Evolutionary conservation across 2,113 vertebrate species (phyloP).

Genomic region (Onychorhynchus coronatus): DNA sequence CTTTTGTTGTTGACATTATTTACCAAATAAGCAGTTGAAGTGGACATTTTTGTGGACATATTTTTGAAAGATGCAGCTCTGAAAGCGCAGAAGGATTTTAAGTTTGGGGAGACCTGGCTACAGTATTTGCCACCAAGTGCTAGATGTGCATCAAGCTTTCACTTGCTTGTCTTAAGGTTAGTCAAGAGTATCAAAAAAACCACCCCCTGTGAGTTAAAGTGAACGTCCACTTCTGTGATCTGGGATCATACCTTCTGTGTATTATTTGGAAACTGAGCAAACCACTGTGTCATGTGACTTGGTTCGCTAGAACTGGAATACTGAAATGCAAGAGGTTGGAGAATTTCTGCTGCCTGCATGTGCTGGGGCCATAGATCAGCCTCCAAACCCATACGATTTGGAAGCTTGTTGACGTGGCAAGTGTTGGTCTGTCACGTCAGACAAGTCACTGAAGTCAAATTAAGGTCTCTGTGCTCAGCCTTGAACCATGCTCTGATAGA

Average conservation of each 20-base stretch:
- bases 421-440: neutral
- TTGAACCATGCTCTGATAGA: neutral
- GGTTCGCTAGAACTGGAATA: neutral
- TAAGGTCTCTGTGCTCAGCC: neutral
- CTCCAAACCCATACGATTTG: neutral
- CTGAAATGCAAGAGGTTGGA: neutral
- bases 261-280: neutral
- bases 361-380: neutral
- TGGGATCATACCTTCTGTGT: neutral
- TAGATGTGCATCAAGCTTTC: neutral
- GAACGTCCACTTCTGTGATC: neutral
- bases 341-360: fast-evolving
- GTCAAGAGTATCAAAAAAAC: neutral
- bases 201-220: neutral
- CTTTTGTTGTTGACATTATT: neutral
- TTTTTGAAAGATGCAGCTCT: neutral
- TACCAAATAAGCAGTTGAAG: neutral
- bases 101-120: neutral
- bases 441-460: neutral
- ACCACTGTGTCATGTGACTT: neutral
- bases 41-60: no score
- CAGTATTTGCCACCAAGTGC: neutral
- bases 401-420: neutral
- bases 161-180: neutral
- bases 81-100: neutral